These are phyloP conservation scores for Glyphotaelius pellucidus DNA, from an alignment of 2,888 invertebrate species.

Conservation along the genomic window DNA sequence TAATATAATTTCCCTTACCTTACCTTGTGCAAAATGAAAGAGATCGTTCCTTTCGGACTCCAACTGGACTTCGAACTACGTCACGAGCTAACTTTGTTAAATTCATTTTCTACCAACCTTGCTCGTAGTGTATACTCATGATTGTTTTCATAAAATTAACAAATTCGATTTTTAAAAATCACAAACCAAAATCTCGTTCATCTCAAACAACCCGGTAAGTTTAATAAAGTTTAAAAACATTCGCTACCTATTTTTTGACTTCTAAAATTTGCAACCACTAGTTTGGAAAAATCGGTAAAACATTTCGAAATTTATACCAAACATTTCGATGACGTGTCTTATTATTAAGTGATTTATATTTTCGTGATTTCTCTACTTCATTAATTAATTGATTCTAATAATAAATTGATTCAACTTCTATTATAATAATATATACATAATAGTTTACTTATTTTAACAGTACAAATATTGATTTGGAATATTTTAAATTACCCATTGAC, in stretches of 20 bases:
- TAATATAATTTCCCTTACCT: too few relatives aligned
- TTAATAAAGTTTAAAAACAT: background rate
- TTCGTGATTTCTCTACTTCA: constrained; percentile 39
- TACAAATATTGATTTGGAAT: constrained; percentile 55
- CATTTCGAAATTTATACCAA: background rate
- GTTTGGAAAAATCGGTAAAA: background rate
- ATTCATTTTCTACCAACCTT: too few relatives aligned
- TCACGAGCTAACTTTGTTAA: too few relatives aligned
- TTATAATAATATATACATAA: constrained; percentile 44
- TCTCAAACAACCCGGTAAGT: background rate
- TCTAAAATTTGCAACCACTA: background rate
- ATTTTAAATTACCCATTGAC: constrained; percentile 49
- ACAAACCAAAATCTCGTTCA: background rate
- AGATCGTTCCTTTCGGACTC: too few relatives aligned
- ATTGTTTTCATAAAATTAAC: constrained; percentile 3
- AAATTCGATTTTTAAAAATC: background rate
- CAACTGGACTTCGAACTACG: too few relatives aligned
- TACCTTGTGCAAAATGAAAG: too few relatives aligned
- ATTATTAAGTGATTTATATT: constrained; percentile 23
- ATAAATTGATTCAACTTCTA: constrained; percentile 46
- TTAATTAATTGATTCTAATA: constrained; percentile 37
- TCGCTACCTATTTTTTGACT: background rate
- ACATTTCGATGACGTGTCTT: constrained; percentile 21
- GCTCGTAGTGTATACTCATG: background rate
- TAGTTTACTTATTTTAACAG: constrained; percentile 44